Evolutionary conservation across 2,113 vertebrate species (phyloP).

Genomic region (Gobius niger): DNA sequence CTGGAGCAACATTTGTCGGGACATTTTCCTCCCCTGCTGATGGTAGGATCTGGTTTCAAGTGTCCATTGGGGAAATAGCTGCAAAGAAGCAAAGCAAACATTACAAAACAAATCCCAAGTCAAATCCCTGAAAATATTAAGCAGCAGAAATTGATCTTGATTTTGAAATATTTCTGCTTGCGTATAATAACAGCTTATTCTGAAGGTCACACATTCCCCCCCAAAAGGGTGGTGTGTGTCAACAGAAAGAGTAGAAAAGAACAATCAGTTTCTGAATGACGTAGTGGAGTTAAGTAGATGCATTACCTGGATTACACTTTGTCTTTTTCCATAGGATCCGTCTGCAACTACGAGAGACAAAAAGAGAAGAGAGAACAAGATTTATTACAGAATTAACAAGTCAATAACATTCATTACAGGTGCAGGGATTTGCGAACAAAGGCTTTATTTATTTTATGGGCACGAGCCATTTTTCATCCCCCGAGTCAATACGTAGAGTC

Average conservation of each 20-base stretch:
- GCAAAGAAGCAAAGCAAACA: neutral
- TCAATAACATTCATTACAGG: neutral
- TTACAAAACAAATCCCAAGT: neutral
- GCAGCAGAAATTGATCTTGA: no score
- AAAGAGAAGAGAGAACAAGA: neutral
- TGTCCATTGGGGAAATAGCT: neutral
- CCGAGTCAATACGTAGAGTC: neutral
- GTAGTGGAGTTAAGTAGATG: neutral
- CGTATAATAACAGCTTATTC: neutral
- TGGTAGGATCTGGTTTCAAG: neutral
- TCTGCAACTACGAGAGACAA: conserved; percentile 30
- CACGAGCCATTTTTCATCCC: conserved; percentile 2
- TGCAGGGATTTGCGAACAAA: neutral
- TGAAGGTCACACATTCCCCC: no score
- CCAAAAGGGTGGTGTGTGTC: no score
- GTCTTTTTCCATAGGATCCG: conserved; percentile 21
- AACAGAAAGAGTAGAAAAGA: no score
- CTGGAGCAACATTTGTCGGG: neutral
- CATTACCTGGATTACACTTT: conserved; percentile 48
- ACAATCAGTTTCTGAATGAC: no score
- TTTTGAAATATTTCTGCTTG: no score
- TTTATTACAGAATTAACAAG: neutral
- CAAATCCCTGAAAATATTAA: neutral
- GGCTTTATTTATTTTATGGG: neutral
- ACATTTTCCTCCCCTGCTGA: neutral